Percentiles rank a stretch among this genome's conserved stretches.
These are phyloP conservation scores for Dioctria linearis DNA, from an alignment of 2,888 invertebrate genomes.

Conservation along the genomic window DNA sequence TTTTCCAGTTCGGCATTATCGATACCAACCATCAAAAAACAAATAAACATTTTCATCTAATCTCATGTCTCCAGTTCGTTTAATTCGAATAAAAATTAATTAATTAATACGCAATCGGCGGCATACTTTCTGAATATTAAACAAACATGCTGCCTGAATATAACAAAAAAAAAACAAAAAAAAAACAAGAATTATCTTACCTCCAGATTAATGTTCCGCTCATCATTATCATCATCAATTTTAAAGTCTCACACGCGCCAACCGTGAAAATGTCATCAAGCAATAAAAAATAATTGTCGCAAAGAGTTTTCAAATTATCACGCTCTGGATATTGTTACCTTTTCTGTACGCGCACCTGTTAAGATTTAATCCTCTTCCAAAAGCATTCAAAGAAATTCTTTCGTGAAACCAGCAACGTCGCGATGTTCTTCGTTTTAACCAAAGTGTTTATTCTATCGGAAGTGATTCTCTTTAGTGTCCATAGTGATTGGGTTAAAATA, in stretches of 20 bases:
- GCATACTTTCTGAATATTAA: too few species aligned
- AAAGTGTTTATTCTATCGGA: not conserved
- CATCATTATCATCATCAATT: constrained; percentile 22
- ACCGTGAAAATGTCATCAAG: constrained; percentile 13
- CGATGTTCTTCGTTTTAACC: not conserved
- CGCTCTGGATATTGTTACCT: constrained; percentile 30
- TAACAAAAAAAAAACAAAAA: too few species aligned
- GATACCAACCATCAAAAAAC: too few species aligned
- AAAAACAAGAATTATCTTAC: not conserved
- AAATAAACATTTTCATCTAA: too few species aligned
- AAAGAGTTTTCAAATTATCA: constrained; percentile 25
- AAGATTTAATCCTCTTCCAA: not conserved
- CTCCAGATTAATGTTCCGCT: not conserved
- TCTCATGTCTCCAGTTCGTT: too few species aligned
- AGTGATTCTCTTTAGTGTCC: not conserved
- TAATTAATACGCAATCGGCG: too few species aligned
- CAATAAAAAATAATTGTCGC: constrained; percentile 25
- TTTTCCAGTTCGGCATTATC: too few species aligned
- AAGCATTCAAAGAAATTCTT: not conserved
- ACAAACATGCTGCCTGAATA: too few species aligned
- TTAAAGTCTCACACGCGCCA: not conserved
- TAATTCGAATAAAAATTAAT: too few species aligned
- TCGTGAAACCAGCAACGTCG: not conserved
- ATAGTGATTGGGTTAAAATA: constrained; percentile 49
- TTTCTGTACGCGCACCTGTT: constrained; percentile 3